These are phyloP conservation scores for Drosophila nr. perissopoda DNA, from an alignment of 2,888 invertebrate species.

Conservation along the genomic window DNA sequence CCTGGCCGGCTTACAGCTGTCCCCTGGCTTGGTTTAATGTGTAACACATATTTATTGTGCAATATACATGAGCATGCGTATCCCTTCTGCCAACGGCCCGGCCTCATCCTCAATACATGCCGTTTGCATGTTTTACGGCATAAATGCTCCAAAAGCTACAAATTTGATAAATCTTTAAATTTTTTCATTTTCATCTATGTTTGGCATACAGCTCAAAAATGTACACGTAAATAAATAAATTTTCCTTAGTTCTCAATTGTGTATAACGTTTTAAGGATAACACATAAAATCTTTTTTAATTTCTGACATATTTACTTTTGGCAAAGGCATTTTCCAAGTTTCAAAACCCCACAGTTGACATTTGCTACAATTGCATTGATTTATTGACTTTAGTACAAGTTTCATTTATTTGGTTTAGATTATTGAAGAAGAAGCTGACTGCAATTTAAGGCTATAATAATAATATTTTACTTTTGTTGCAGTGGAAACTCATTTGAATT, in stretches of 20 bases:
- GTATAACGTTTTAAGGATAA: neutral
- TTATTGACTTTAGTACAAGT: neutral
- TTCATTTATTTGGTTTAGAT: neutral
- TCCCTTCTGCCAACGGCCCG: slow-evolving; percentile 10
- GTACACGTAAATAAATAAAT: slow-evolving; percentile 23
- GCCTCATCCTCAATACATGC: slow-evolving; percentile 11
- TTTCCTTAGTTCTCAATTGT: neutral
- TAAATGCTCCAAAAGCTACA: slow-evolving; percentile 22
- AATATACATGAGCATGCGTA: slow-evolving; percentile 62
- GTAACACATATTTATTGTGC: slow-evolving; percentile 59
- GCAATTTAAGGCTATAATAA: neutral
- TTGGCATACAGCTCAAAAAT: slow-evolving; percentile 10
- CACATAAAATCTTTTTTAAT: neutral
- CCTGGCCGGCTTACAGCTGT: slow-evolving; percentile 31
- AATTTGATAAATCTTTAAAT: slow-evolving; percentile 37
- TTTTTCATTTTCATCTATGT: slow-evolving; percentile 3
- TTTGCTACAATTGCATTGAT: neutral
- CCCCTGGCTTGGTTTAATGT: slow-evolving; percentile 38
- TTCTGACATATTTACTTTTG: neutral
- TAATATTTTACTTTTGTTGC: neutral
- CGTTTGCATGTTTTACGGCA: slow-evolving; percentile 20
- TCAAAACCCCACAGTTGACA: neutral
- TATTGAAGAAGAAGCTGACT: neutral
- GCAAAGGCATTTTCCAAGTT: neutral
- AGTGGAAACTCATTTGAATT: slow-evolving; percentile 13